A percentile compares a stretch with the other conserved stretches of the same genome.
phyloP scores from a whole-genome alignment of 53 echinoderm and acorn worm genomes.

The Henricia sp. region DNA sequence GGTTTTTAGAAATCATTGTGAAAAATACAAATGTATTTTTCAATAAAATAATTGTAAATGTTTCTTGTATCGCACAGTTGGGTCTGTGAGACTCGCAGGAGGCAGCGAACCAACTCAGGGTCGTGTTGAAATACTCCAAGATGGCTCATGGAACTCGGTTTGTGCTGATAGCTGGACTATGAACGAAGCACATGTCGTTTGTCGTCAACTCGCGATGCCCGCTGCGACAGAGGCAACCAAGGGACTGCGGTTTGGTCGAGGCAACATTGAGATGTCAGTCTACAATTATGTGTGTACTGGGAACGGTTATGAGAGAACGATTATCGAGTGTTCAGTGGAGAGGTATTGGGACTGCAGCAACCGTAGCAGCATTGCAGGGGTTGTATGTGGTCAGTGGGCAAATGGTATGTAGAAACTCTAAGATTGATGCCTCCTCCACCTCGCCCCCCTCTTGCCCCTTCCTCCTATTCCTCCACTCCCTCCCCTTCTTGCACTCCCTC shows the following conservation, averaged over 20 bases:
- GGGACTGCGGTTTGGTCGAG: background rate
- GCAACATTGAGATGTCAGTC: background rate
- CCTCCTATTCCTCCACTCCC: too few relatives aligned
- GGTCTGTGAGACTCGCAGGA: background rate
- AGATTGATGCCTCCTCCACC: too few relatives aligned
- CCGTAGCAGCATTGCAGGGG: background rate
- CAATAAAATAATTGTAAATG: too few relatives aligned
- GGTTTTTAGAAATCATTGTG: too few relatives aligned
- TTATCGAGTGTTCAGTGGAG: background rate
- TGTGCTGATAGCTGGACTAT: slow-evolving; percentile 36
- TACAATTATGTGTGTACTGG: background rate
- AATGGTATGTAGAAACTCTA: slow-evolving; percentile 21
- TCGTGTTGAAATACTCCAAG: slow-evolving; percentile 8
- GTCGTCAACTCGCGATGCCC: slow-evolving; percentile 33
- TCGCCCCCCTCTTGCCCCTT: too few relatives aligned
- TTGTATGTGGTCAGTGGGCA: slow-evolving; percentile 7
- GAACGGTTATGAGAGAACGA: background rate
- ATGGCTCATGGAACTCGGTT: background rate
- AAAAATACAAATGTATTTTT: too few relatives aligned
- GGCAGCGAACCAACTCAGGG: slow-evolving; percentile 25
- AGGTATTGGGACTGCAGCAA: background rate
- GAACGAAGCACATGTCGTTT: slow-evolving; percentile 1
- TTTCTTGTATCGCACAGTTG: background rate
- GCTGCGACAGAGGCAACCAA: background rate
- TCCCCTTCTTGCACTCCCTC: too few relatives aligned